Conservation (phyloP, 2,888 invertebrate species). For the Pammene aurita region DNA sequence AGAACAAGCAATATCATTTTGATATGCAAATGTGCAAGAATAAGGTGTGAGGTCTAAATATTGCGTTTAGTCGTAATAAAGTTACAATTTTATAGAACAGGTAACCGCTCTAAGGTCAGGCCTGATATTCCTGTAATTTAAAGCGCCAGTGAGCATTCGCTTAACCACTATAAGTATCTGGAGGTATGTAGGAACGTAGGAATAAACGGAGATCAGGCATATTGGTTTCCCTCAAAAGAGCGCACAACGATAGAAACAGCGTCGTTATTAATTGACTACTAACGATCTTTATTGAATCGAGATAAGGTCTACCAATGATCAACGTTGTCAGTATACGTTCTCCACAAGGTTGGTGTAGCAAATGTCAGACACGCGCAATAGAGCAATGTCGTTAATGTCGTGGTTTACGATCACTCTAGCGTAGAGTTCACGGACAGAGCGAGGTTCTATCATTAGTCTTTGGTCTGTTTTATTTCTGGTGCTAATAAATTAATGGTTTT, state of each 20-base stretch:
- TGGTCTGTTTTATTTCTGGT: slow-evolving; percentile 4
- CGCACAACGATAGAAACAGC: not conserved
- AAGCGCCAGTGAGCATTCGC: not conserved
- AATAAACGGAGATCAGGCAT: not conserved
- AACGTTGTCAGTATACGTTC: slow-evolving; percentile 21
- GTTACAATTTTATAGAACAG: slow-evolving; percentile 55
- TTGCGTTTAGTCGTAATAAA: slow-evolving; percentile 43
- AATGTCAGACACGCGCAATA: slow-evolving; percentile 58
- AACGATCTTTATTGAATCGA: not conserved
- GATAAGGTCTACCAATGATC: not conserved
- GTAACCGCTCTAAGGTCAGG: slow-evolving; percentile 51
- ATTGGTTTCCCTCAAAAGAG: not conserved
- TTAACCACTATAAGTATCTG: not conserved
- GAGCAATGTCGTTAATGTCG: slow-evolving; percentile 75
- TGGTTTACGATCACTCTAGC: slow-evolving; percentile 68
- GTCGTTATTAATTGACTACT: not conserved
- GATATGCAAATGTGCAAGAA: not conserved
- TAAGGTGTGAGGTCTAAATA: slow-evolving; percentile 22
- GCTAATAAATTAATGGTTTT: slow-evolving; percentile 3
- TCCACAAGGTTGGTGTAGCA: slow-evolving; percentile 64
- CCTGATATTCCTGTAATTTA: not conserved
- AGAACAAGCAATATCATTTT: not conserved
- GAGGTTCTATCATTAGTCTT: slow-evolving; percentile 23
- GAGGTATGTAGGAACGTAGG: not conserved
- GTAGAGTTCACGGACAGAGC: slow-evolving; percentile 65